Evolutionary conservation across 2,113 vertebrate species (phyloP).

Genomic region (Mesoclemmys tuberculata): DNA sequence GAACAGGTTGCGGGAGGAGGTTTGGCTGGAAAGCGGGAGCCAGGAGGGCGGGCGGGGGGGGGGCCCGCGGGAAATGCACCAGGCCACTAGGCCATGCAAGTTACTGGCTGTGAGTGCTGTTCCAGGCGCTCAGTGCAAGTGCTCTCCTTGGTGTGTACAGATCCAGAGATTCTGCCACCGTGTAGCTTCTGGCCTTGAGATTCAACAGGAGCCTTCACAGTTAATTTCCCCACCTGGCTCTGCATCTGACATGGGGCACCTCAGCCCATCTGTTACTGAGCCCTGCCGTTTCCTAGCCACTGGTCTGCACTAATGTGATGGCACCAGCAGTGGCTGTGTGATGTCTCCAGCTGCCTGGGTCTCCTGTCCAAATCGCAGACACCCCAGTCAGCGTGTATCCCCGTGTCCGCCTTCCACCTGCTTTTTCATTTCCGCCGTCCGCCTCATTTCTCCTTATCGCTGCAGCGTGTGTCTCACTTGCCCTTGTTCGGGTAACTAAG

Average conservation of each 20-base stretch:
- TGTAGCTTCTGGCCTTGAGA: neutral
- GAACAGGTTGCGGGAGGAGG: too few species aligned
- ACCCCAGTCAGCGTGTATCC: neutral
- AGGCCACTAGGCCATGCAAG: too few species aligned
- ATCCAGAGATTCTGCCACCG: neutral
- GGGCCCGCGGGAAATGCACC: too few species aligned
- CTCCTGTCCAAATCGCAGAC: neutral
- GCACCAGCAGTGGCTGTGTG: neutral
- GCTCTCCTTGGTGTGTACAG: neutral
- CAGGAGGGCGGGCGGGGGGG: too few species aligned
- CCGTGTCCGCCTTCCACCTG: neutral
- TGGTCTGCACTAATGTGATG: neutral
- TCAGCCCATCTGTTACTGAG: neutral
- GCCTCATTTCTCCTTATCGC: rapidly evolving
- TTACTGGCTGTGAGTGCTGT: neutral
- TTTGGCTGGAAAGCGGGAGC: too few species aligned
- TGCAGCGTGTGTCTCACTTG: neutral
- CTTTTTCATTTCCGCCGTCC: neutral
- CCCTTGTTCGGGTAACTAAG: conserved; percentile 10
- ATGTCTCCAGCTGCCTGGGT: neutral
- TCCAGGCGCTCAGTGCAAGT: too few species aligned
- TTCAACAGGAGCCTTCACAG: rapidly evolving
- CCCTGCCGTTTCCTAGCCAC: neutral
- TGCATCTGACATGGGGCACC: neutral
- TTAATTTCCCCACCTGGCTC: neutral